These are phyloP conservation scores for Gryon sp. DNA, from an alignment of 1,140 invertebrate species.

Conservation along the genomic window DNA sequence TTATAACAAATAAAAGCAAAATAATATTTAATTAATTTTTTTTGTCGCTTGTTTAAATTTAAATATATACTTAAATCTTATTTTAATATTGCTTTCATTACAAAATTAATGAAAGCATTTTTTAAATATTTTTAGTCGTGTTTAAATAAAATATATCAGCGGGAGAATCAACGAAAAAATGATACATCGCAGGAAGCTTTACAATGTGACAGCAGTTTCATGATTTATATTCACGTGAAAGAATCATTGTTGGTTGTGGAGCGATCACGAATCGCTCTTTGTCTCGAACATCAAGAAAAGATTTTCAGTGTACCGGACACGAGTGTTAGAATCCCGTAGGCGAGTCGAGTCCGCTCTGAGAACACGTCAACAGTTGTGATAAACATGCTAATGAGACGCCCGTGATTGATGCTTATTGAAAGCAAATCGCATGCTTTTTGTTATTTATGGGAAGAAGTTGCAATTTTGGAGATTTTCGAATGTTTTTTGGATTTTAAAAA, in stretches of 20 bases:
- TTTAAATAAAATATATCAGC: conserved; percentile 34
- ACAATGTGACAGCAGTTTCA: conserved; percentile 44
- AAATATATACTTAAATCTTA: no score
- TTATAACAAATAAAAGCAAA: no score
- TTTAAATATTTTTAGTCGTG: no score
- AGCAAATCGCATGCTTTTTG: conserved; percentile 32
- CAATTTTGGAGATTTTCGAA: conserved; percentile 26
- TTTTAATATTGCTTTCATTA: no score
- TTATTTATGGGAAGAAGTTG: conserved; percentile 30
- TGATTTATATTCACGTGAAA: conserved; percentile 59
- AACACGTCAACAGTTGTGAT: conserved; percentile 58
- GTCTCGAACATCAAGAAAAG: conserved; percentile 41
- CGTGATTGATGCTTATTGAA: conserved; percentile 59
- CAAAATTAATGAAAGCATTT: no score
- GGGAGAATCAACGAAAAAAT: conserved; percentile 55
- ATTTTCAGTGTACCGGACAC: conserved; percentile 37
- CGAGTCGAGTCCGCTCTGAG: conserved; percentile 27
- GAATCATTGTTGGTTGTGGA: conserved; percentile 52
- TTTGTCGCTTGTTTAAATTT: no score
- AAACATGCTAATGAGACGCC: conserved; percentile 60
- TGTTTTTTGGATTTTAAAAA: neutral
- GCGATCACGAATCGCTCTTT: conserved; percentile 58
- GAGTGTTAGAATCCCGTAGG: conserved; percentile 43
- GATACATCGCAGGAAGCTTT: conserved; percentile 49
- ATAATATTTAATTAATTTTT: no score